Evolutionary conservation across 1,140 invertebrate genomes (phyloP).

Genomic region (Anastrepha obliqua): DNA sequence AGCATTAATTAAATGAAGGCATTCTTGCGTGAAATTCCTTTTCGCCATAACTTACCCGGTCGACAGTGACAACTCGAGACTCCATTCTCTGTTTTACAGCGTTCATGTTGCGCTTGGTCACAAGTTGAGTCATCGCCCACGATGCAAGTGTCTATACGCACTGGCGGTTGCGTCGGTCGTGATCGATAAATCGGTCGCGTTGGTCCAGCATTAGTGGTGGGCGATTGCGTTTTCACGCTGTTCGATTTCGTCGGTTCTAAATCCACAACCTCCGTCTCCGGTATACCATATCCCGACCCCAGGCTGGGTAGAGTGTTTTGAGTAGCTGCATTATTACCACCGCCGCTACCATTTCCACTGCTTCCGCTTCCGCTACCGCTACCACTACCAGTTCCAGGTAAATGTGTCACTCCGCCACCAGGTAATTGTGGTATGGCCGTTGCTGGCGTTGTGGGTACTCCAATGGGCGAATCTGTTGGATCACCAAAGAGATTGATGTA

Average conservation of each 20-base stretch:
- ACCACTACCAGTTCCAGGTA: slow-evolving; percentile 1
- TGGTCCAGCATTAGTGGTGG: slow-evolving; percentile 71
- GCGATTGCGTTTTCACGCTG: slow-evolving; percentile 57
- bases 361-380: slow-evolving; percentile 9
- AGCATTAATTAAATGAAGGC: neutral
- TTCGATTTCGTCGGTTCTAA: slow-evolving; percentile 63
- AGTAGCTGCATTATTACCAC: slow-evolving; percentile 64
- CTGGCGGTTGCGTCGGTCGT: slow-evolving; percentile 80
- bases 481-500: slow-evolving; percentile 89
- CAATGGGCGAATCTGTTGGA: slow-evolving; percentile 74
- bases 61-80: slow-evolving; percentile 94
- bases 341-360: slow-evolving; percentile 33
- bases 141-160: slow-evolving; percentile 94
- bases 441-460: slow-evolving; percentile 62
- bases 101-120: slow-evolving; percentile 89
- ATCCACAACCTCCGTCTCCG: slow-evolving; percentile 73
- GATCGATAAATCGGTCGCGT: slow-evolving; percentile 76
- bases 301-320: slow-evolving; percentile 67
- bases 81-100: slow-evolving; percentile 89
- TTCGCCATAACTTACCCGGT: slow-evolving; percentile 76
- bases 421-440: slow-evolving; percentile 67
- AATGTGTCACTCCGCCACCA: slow-evolving; percentile 50
- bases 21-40: neutral
- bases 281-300: slow-evolving; percentile 76
- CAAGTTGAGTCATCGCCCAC: slow-evolving; percentile 95